These are phyloP conservation scores for Pelosia muscerda DNA, from an alignment of 2,888 invertebrate genomes.

Conservation along the genomic window DNA sequence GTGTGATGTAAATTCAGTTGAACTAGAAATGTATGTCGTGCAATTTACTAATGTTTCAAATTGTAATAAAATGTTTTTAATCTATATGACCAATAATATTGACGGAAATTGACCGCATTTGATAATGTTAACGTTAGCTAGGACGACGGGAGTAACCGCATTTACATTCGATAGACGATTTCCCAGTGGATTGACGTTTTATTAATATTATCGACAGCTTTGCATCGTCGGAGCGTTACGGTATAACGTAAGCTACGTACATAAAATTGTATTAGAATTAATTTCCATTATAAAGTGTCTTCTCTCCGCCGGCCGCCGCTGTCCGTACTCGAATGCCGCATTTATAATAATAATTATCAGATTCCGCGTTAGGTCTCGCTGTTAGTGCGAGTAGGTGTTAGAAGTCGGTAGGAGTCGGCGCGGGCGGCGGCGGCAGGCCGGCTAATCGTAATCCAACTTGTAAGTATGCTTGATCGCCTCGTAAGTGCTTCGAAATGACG, in stretches of 20 bases:
- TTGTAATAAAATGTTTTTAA: conserved; percentile 64
- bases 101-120: conserved; percentile 74
- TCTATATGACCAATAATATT: conserved; percentile 76
- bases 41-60: conserved; percentile 62
- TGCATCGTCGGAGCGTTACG: conserved; percentile 59
- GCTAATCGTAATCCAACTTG: conserved; percentile 63
- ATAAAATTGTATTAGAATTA: conserved; percentile 73
- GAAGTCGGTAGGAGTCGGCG: conserved; percentile 42
- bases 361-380: conserved; percentile 73
- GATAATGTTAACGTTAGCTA: conserved; percentile 64
- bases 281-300: conserved; percentile 80
- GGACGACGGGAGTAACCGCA: conserved; percentile 68
- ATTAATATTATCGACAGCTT: conserved; percentile 63
- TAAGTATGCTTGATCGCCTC: conserved; percentile 83
- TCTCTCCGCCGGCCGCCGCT: conserved; percentile 65
- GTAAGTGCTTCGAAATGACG: conserved; percentile 81
- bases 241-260: conserved; percentile 75
- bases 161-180: conserved; percentile 70
- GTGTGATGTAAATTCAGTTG: conserved; percentile 79
- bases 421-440: conserved; percentile 60
- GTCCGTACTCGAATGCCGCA: conserved; percentile 61
- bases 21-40: conserved; percentile 80
- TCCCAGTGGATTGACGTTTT: conserved; percentile 67
- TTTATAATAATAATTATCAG: conserved; percentile 71
- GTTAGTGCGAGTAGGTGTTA: conserved; percentile 59